phyloP scores from a whole-genome alignment of 2,797 vertebrate species.

The Aythya fuligula region DNA sequence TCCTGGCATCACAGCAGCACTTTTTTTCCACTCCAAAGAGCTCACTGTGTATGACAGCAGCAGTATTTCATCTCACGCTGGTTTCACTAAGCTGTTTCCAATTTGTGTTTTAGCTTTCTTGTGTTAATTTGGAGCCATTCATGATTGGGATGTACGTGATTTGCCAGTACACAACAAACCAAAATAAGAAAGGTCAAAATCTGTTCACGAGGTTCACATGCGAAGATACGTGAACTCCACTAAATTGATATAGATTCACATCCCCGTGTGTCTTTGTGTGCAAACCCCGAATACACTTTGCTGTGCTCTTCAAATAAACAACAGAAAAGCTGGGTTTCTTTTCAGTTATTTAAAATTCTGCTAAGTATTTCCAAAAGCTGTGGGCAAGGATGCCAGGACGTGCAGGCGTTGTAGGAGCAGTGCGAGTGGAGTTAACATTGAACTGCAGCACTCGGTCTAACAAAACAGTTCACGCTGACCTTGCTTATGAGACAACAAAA shows the following conservation, averaged over 20 bases:
- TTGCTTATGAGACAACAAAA: slow-evolving; percentile 63
- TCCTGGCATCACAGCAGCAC: fast-evolving
- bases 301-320: background rate
- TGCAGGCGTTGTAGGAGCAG: background rate
- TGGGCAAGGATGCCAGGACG: background rate
- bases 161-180: background rate
- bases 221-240: background rate
- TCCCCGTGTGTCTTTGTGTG: background rate
- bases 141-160: background rate
- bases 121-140: background rate
- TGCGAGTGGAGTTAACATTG: background rate
- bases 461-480: slow-evolving; percentile 69
- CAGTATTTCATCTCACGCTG: background rate
- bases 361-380: background rate
- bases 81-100: background rate
- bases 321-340: background rate
- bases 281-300: background rate
- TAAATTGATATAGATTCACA: background rate
- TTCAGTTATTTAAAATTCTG: background rate
- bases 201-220: background rate
- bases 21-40: background rate
- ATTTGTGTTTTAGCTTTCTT: background rate
- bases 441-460: background rate
- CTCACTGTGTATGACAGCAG: background rate
- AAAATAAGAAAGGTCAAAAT: background rate